Evolutionary conservation across 2,888 invertebrate genomes (phyloP).

Genomic region (Hecatera dysodea): DNA sequence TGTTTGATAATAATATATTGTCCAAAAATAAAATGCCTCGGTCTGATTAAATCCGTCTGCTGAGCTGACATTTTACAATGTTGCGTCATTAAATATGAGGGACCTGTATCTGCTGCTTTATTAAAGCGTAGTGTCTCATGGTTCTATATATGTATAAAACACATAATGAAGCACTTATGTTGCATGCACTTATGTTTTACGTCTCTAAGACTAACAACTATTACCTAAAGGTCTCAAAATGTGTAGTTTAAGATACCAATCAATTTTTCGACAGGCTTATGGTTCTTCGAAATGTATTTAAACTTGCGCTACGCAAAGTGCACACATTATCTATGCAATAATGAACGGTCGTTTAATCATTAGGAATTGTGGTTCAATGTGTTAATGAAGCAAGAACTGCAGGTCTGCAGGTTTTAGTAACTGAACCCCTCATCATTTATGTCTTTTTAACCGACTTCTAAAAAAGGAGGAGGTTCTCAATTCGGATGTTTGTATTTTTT

Average conservation of each 20-base stretch:
- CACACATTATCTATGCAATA: neutral
- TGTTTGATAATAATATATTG: slow-evolving; percentile 11
- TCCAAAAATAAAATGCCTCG: slow-evolving; percentile 5
- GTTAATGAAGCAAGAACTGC: neutral
- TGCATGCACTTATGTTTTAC: slow-evolving; percentile 1
- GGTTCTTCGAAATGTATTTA: too few species aligned
- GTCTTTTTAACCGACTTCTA: too few species aligned
- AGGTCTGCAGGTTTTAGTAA: neutral
- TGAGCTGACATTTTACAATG: slow-evolving; percentile 45
- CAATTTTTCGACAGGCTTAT: neutral
- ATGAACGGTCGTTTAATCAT: neutral
- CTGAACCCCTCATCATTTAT: neutral
- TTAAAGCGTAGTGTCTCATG: slow-evolving; percentile 23
- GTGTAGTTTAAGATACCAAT: neutral
- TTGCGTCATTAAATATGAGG: slow-evolving; percentile 31
- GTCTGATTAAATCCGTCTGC: slow-evolving; percentile 18
- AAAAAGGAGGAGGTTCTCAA: too few species aligned
- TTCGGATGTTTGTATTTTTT: too few species aligned
- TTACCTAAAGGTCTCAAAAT: neutral
- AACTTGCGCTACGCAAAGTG: neutral
- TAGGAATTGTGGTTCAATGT: neutral
- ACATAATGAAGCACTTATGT: slow-evolving; percentile 1
- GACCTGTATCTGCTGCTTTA: slow-evolving; percentile 25
- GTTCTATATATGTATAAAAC: neutral
- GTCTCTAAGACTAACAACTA: neutral